Percentiles rank a stretch among this genome's conserved stretches.
Conservation (phyloP, 37 sponge, comb jelly and placozoan genomes). For the Halisarca cf. caerulea region DNA sequence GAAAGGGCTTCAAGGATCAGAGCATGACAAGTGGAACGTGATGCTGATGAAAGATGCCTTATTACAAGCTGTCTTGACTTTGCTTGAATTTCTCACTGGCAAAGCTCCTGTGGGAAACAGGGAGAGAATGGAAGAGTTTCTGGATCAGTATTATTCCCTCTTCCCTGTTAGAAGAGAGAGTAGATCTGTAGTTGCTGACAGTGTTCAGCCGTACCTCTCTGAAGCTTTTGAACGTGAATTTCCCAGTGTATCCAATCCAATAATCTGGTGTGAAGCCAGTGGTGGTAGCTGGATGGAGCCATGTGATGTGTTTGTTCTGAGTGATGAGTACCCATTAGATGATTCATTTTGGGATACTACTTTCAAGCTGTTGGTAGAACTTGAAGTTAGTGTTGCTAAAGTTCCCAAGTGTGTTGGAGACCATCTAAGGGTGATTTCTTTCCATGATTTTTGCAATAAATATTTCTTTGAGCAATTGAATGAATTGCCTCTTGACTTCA, state of each 20-base stretch:
- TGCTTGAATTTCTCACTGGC: conserved; percentile 32
- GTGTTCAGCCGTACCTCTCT: background rate
- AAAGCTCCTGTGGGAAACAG: background rate
- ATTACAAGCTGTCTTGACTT: conserved; percentile 24
- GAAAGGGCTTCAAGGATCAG: background rate
- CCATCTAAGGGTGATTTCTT: conserved; percentile 19
- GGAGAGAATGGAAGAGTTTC: conserved; percentile 8
- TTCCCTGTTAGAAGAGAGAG: conserved; percentile 13
- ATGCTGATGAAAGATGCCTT: conserved; percentile 39
- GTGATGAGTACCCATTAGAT: background rate
- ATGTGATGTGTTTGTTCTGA: conserved; percentile 27
- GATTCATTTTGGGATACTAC: conserved; percentile 17
- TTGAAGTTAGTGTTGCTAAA: conserved; percentile 12
- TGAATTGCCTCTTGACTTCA: background rate
- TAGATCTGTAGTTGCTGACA: background rate
- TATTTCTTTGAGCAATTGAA: background rate
- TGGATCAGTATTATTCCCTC: conserved; percentile 47
- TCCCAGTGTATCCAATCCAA: background rate
- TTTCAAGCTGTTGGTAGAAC: conserved; percentile 20
- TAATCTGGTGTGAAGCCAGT: background rate
- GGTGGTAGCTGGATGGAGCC: conserved; percentile 59
- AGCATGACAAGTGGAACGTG: conserved; percentile 51
- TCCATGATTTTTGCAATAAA: conserved; percentile 23
- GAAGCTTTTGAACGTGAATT: background rate
- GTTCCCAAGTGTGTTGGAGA: background rate